These are phyloP conservation scores for Elgonia sp. DNA, from an alignment of 2,888 invertebrate genomes.

Conservation along the genomic window DNA sequence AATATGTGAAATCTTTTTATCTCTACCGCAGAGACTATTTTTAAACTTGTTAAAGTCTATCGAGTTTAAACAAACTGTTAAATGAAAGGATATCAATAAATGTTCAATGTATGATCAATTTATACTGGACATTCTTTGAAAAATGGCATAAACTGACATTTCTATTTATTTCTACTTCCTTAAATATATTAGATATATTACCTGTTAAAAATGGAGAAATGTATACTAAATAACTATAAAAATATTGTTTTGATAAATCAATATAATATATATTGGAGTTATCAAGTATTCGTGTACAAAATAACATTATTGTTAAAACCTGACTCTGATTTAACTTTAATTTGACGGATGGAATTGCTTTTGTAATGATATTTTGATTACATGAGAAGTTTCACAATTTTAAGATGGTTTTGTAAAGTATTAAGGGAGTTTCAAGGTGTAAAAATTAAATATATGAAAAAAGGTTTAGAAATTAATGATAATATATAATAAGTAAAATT, in stretches of 20 bases:
- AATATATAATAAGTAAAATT: too few relatives aligned
- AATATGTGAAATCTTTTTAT: slow-evolving; percentile 6
- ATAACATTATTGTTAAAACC: slow-evolving; percentile 54
- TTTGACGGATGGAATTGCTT: background rate
- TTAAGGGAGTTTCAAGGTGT: slow-evolving; percentile 6
- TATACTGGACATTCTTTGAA: background rate
- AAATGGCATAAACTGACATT: slow-evolving; percentile 18
- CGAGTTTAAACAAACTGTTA: slow-evolving; percentile 46
- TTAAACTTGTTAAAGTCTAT: slow-evolving; percentile 28
- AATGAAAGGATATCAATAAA: background rate
- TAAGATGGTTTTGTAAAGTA: slow-evolving; percentile 42
- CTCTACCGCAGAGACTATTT: slow-evolving; percentile 60
- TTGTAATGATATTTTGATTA: slow-evolving; percentile 10
- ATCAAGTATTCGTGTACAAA: slow-evolving; percentile 28
- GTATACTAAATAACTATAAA: slow-evolving; percentile 29
- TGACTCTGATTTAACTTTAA: background rate
- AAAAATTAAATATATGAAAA: slow-evolving; percentile 32
- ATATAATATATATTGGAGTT: slow-evolving; percentile 43
- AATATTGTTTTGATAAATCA: slow-evolving; percentile 50
- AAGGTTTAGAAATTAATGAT: too few relatives aligned
- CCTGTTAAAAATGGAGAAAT: slow-evolving; percentile 41
- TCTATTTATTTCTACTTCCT: slow-evolving; percentile 30
- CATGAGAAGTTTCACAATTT: background rate
- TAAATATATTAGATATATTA: slow-evolving; percentile 46
- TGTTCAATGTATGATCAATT: slow-evolving; percentile 12